Evolutionary conservation across 2,113 vertebrate genomes (phyloP).

Genomic region (Stegostoma tigrinum): DNA sequence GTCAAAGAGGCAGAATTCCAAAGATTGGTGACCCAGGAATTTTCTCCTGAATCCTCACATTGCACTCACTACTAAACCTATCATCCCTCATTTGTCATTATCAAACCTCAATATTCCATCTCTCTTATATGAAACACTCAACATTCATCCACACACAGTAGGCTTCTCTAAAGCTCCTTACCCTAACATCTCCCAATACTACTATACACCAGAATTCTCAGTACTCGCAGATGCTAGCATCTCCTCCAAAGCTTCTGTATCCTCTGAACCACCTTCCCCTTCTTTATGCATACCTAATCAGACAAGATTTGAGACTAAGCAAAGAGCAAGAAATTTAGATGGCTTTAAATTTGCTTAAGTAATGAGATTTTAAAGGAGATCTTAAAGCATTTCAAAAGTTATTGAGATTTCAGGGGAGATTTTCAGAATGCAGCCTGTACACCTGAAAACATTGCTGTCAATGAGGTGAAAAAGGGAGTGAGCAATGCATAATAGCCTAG

Average conservation of each 20-base stretch:
- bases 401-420: background rate
- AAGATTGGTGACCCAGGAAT: background rate
- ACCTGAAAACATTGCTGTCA: background rate
- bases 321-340: background rate
- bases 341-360: background rate
- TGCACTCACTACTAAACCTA: background rate
- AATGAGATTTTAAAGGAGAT: background rate
- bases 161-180: background rate
- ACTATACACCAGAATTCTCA: background rate
- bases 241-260: background rate
- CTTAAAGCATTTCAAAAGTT: background rate
- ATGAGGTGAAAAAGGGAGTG: background rate
- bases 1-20: background rate
- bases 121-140: background rate
- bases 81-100: background rate
- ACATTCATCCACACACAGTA: background rate
- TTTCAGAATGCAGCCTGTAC: background rate
- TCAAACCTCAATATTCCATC: background rate
- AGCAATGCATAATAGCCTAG: background rate
- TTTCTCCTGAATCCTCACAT: background rate
- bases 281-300: background rate
- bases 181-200: background rate
- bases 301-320: background rate
- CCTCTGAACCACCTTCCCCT: background rate
- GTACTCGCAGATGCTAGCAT: background rate